Evolutionary conservation across 2,797 vertebrate species (phyloP), one percentile per base, ranked within the genome.

Genomic region (Rhinella marina): DNA sequence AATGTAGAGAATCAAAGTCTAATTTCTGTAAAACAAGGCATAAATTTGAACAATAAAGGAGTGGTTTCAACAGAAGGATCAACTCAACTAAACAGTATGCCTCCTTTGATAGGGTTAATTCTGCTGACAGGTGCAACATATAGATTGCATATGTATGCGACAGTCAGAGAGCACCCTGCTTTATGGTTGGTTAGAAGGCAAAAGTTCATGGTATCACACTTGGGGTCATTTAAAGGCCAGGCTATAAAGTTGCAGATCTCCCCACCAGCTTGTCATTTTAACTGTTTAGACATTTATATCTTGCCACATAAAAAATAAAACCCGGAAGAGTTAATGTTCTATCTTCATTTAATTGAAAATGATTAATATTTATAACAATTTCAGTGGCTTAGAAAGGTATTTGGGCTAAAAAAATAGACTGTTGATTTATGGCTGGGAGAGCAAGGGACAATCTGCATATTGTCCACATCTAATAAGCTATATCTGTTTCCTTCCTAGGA

Each of bases 401-500:
- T 64, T 64, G 12, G 21, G 32, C n/a, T 48, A 50, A 81, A 64
- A 48, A 41, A 41, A 66, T 7, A 25, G 41, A 48, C 9, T 12
- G 48, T 0, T 10, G n/a, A 32, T 75, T 59, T 48, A 25, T 62
- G 32, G 29, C 13, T 76, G 72, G 32, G 57, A 48, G 48, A 61
- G 23, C 57, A 10, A 12, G 14, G 52, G 29, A 41, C 23, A 57
- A 62, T 70, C 21, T 85, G 83, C 83, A 85, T 62, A 75, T 59
- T 85, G 72, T 62, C 83, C 32, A 62, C 72, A 29, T 76, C 23
- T 76, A 84, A 75, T 84, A 84, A 84, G 83, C 56, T 27, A 25
- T 19, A n/a, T 73, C 68, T 50, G 59, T 61, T 77, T 85, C 70
- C 25, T n/a, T 84, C 54, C 61, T 57, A 59, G 25, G 82, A 66